Percentiles rank a stretch among this genome's conserved stretches.
Conservation (phyloP, 2,797 vertebrate species). For the Selene dorsalis region DNA sequence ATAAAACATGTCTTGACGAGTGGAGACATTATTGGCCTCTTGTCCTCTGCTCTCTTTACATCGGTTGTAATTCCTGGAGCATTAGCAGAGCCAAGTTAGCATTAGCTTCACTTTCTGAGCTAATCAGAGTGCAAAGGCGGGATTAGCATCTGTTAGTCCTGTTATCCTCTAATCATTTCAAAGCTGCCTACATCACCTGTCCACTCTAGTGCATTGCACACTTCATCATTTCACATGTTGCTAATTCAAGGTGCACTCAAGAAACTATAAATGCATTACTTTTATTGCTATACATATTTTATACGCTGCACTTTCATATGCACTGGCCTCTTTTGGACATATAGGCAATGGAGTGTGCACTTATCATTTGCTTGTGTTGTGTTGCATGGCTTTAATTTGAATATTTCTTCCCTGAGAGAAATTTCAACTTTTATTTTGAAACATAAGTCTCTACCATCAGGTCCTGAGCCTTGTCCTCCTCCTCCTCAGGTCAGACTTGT, state of each 20-base stretch:
- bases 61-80: neutral
- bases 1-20: neutral
- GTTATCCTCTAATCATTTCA: conserved; percentile 61
- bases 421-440: neutral
- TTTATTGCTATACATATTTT: conserved; percentile 49
- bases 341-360: neutral
- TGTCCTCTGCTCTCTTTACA: neutral
- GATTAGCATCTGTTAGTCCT: conserved; percentile 53
- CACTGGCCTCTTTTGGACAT: conserved; percentile 2
- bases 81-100: conserved; percentile 18
- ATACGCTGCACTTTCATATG: conserved; percentile 27
- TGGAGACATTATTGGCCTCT: neutral
- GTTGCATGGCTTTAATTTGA: neutral
- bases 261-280: neutral
- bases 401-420: neutral
- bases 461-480: conserved; percentile 18
- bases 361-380: neutral
- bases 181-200: conserved; percentile 30
- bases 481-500: conserved; percentile 39
- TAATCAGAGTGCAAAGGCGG: conserved; percentile 45
- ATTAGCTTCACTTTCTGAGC: conserved; percentile 32
- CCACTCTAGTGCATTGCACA: conserved; percentile 14
- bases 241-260: conserved; percentile 22
- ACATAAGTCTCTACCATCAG: neutral
- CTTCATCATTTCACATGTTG: neutral